Conservation (phyloP, 2,888 invertebrate species). For the Hypsopygia costalis region DNA sequence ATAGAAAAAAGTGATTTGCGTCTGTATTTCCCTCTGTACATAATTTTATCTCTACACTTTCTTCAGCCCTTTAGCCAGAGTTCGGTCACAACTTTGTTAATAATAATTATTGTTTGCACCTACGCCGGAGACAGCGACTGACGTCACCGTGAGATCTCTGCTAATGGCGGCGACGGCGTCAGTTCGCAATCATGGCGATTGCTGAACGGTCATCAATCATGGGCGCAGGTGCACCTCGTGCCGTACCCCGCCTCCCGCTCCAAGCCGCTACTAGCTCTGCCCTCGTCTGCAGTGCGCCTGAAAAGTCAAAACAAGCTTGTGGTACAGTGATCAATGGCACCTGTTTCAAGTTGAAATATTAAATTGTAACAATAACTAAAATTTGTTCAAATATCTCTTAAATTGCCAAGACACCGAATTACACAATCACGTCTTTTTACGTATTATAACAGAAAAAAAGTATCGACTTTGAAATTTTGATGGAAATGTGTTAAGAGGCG, state of each 20-base stretch:
- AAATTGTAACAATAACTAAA: no score
- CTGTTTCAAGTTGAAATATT: no score
- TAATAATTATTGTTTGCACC: slow-evolving; percentile 13
- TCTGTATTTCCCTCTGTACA: no score
- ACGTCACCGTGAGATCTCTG: slow-evolving; percentile 15
- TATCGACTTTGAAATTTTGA: no score
- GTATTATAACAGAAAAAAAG: no score
- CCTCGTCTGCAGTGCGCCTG: slow-evolving; percentile 31
- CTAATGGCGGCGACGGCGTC: slow-evolving; percentile 43
- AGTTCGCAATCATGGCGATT: slow-evolving; percentile 63
- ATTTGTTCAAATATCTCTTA: no score
- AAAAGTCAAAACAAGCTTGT: slow-evolving; percentile 28
- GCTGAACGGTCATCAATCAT: slow-evolving; percentile 71
- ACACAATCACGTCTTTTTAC: no score
- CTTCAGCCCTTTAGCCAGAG: background rate
- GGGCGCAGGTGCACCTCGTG: slow-evolving; percentile 61
- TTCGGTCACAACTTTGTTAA: slow-evolving; percentile 16
- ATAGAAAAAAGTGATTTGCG: no score
- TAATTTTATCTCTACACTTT: no score
- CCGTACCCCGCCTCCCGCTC: slow-evolving; percentile 24
- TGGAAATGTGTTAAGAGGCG: no score
- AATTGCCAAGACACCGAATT: no score
- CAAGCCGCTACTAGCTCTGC: slow-evolving; percentile 24
- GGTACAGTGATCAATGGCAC: slow-evolving; percentile 1
- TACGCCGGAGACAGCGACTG: slow-evolving; percentile 9